Conservation (phyloP, 1,140 invertebrate genomes). For the Bombus terrestris region DNA sequence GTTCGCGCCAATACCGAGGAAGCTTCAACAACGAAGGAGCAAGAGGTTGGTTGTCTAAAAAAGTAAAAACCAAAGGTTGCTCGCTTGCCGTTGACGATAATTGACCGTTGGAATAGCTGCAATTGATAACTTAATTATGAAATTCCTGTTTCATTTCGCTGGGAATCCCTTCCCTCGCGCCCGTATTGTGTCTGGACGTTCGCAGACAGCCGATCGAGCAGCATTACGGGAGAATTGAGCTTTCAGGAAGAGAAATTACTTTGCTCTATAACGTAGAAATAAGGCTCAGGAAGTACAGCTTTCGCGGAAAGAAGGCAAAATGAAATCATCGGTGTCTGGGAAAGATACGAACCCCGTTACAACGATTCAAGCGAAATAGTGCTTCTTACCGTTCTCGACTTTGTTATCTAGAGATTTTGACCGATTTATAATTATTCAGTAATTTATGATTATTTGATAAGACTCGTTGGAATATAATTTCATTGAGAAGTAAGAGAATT, state of each 20-base stretch:
- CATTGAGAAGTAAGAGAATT: background rate
- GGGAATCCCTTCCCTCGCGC: constrained; percentile 19
- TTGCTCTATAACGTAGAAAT: constrained; percentile 1
- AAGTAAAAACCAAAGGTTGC: constrained; percentile 48
- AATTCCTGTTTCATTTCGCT: constrained; percentile 62
- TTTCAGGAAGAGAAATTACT: constrained; percentile 39
- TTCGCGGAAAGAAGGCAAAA: background rate
- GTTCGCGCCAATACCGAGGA: constrained; percentile 8
- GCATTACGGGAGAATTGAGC: constrained; percentile 19
- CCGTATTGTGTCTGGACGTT: background rate
- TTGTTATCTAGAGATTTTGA: background rate
- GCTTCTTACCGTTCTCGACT: background rate
- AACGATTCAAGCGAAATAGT: background rate
- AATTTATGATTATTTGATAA: no score
- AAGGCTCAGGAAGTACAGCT: constrained; percentile 1
- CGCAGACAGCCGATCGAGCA: constrained; percentile 3
- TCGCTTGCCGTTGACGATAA: constrained; percentile 58
- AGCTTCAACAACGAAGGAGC: constrained; percentile 24
- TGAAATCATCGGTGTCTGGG: constrained; percentile 7
- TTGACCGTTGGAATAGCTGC: constrained; percentile 64
- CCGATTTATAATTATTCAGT: background rate
- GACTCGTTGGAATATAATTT: background rate
- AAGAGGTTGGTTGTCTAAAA: background rate
- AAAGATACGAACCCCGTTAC: background rate
- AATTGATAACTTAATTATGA: constrained; percentile 68